Evolutionary conservation across 2,888 invertebrate genomes (phyloP), one percentile per base, ranked within the genome.

Genomic region (Apamea crenata): DNA sequence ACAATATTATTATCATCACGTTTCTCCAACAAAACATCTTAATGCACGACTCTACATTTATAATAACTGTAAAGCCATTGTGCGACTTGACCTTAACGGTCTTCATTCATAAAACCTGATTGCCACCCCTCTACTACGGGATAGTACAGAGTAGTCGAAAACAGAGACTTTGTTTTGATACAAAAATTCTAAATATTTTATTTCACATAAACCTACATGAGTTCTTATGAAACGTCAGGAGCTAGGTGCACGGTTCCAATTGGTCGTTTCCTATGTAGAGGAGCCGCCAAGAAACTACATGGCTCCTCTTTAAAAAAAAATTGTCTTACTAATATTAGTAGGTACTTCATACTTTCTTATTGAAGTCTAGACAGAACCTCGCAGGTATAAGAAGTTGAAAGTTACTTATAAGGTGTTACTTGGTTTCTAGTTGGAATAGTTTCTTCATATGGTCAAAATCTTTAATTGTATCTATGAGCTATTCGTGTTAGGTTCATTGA

Each of bases 61-160:
- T 25, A 47, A 56, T 40, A 59, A 32, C 36, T 72, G 44, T 73
- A 63, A 59, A 72, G 47, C 65, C 50, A 76, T 74, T 74, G 53
- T 77, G 59, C 25, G 63, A 66, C 87, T 75, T 72, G 77, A 65
- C 80, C 86, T 89, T 90, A 82, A 85, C 74, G 47, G 53, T 74
- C 32, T 81, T 75, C 86, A 84, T 84, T 80, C 80, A 80, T 88
- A 85, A 91, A 91, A 89, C 82, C 76, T 72, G 88, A 86, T 87
- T 85, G 69, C 77, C 73, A 87, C 87, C 86, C 90, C 86, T 86
- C 87, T 72, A 77, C 75, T 74, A 63, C 72, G 61, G 68, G 50
- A 73, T n/a, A 32, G 2, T 40, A 81, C 74, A 89, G 89, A 88
- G 89, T 83, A 89, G n/a, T 29, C 8, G 0, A 12, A 16, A 12